Conservation (phyloP, 2,113 vertebrate species). For the Ceuthmochares aereus region DNA sequence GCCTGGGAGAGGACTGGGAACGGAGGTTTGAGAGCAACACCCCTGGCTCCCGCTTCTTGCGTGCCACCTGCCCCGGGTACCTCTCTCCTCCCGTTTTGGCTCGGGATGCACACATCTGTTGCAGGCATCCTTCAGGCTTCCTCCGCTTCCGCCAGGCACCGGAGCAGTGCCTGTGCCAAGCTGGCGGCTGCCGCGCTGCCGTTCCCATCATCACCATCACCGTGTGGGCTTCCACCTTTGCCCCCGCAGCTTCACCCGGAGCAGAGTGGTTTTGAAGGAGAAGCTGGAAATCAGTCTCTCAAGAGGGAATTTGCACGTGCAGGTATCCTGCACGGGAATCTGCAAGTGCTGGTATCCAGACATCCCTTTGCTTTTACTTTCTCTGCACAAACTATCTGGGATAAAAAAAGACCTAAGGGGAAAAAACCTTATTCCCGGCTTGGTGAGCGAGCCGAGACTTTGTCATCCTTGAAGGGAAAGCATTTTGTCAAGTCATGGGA, state of each 20-base stretch:
- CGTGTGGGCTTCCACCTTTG: not conserved
- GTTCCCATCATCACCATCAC: not conserved
- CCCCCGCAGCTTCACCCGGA: not conserved
- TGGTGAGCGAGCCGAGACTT: not conserved
- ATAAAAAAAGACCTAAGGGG: not conserved
- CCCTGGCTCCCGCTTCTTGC: not conserved
- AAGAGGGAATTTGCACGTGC: not conserved
- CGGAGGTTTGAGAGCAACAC: fast-evolving
- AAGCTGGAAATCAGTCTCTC: not conserved
- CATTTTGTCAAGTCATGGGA: slow-evolving; percentile 5
- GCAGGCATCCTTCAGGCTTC: slow-evolving; percentile 9
- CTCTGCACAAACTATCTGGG: not conserved
- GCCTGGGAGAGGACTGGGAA: not conserved
- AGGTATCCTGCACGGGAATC: not conserved
- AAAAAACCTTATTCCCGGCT: not conserved
- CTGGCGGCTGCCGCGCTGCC: fast-evolving
- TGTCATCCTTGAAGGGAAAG: not conserved
- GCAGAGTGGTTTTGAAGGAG: not conserved
- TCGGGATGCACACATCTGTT: not conserved
- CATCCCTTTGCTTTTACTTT: not conserved
- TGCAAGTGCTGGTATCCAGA: not conserved
- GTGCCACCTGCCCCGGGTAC: fast-evolving
- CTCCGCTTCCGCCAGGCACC: not conserved
- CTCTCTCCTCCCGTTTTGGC: not conserved
- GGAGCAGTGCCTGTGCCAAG: not conserved